These are phyloP conservation scores for Caradrina kadenii DNA, from an alignment of 2,888 invertebrate genomes.

Conservation along the genomic window DNA sequence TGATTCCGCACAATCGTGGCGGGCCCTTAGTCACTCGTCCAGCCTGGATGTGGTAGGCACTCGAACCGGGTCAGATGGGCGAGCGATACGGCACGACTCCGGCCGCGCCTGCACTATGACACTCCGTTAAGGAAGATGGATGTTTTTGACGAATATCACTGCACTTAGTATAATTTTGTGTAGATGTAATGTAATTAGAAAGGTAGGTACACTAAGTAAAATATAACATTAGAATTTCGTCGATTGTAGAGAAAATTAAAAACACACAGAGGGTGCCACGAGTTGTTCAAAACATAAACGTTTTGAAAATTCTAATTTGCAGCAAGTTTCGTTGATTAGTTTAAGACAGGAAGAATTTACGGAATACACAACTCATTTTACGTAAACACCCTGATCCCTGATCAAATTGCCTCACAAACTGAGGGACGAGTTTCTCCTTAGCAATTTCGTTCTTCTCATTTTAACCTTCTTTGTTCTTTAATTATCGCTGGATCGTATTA, in stretches of 20 bases:
- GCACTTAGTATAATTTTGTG: conserved; percentile 48
- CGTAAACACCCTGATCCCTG: conserved; percentile 41
- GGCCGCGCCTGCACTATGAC: conserved; percentile 64
- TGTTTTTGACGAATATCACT: conserved; percentile 63
- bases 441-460: conserved; percentile 51
- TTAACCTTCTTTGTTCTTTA: conserved; percentile 54
- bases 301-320: conserved; percentile 26
- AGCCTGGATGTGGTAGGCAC: conserved; percentile 65
- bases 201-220: not conserved
- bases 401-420: conserved; percentile 55
- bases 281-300: not conserved
- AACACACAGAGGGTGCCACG: not conserved
- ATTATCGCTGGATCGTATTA: conserved; percentile 60
- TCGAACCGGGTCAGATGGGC: conserved; percentile 76
- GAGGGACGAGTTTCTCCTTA: conserved; percentile 40
- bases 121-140: conserved; percentile 72
- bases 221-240: not conserved
- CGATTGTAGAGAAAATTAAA: not conserved
- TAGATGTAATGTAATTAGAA: conserved; percentile 28
- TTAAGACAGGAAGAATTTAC: conserved; percentile 32
- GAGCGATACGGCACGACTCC: conserved; percentile 81
- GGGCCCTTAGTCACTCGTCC: conserved; percentile 65
- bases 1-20: conserved; percentile 66
- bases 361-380: conserved; percentile 49
- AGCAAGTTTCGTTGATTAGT: conserved; percentile 43